These are phyloP conservation scores for Lacanobia oleracea DNA, from an alignment of 2,888 invertebrate genomes.

Conservation along the genomic window DNA sequence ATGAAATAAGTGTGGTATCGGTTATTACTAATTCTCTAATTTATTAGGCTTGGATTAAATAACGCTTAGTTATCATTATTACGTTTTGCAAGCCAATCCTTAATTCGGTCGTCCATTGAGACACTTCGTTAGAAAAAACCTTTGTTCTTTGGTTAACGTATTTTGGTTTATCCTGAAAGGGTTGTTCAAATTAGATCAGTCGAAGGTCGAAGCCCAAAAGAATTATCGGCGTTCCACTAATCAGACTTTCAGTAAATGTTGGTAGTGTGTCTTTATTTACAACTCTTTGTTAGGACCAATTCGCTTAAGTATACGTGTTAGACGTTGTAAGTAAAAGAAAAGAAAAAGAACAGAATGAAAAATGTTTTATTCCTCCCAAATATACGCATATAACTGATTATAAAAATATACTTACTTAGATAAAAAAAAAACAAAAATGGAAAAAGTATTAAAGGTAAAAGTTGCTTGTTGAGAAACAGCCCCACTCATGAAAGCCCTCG, in stretches of 20 bases:
- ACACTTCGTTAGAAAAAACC: not conserved
- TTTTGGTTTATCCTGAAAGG: slow-evolving; percentile 8
- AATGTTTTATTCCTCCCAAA: no score
- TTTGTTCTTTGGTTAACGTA: not conserved
- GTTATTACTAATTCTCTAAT: not conserved
- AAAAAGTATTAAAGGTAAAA: no score
- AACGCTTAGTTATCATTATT: not conserved
- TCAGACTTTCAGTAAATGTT: slow-evolving; percentile 19
- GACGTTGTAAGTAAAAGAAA: no score
- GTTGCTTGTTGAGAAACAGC: no score
- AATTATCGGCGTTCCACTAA: slow-evolving; percentile 16
- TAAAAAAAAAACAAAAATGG: no score
- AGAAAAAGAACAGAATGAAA: no score
- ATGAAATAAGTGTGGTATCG: no score
- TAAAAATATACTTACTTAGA: no score
- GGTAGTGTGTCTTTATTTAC: slow-evolving; percentile 8
- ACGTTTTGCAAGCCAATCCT: not conserved
- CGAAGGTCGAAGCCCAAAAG: slow-evolving; percentile 18
- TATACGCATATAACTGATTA: no score
- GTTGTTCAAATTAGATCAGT: slow-evolving; percentile 2
- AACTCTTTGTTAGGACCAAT: slow-evolving; percentile 21
- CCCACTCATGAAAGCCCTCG: no score
- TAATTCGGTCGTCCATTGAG: not conserved
- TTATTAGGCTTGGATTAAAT: slow-evolving; percentile 3
- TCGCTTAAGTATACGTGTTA: not conserved